Evolutionary conservation across 2,888 invertebrate species (phyloP).

Genomic region (Holacanthella duospinosa): DNA sequence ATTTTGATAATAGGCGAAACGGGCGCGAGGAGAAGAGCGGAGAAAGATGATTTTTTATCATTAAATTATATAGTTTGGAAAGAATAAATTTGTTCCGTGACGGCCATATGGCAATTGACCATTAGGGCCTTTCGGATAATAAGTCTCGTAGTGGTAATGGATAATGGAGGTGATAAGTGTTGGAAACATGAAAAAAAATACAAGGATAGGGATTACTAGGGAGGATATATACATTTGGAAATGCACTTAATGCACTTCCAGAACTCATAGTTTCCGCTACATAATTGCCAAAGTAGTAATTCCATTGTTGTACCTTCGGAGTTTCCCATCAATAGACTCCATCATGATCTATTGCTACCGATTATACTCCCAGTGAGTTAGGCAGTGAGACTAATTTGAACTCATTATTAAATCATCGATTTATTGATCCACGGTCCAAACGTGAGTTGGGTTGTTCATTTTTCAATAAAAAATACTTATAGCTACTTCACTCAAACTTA

Average conservation of each 20-base stretch:
- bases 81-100: constrained; percentile 2
- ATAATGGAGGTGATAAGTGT: constrained; percentile 4
- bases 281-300: not conserved
- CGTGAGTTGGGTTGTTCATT: not conserved
- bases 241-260: constrained; percentile 1
- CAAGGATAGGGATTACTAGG: not conserved
- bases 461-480: not conserved
- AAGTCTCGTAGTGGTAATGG: constrained; percentile 1
- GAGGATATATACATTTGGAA: not conserved
- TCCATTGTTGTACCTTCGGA: no score
- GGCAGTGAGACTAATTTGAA: not conserved
- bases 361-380: not conserved
- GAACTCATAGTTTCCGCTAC: not conserved
- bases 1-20: no score
- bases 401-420: not conserved
- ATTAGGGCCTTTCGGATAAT: not conserved
- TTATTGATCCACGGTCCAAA: not conserved
- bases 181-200: not conserved
- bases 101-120: constrained; percentile 1
- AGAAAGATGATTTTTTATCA: no score
- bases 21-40: no score
- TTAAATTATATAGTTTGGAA: not conserved
- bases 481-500: no score
- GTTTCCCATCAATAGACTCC: not conserved
- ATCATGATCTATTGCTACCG: not conserved